Evolutionary conservation across 2,888 invertebrate genomes (phyloP).

Genomic region (Leptinotarsa peninsularis): DNA sequence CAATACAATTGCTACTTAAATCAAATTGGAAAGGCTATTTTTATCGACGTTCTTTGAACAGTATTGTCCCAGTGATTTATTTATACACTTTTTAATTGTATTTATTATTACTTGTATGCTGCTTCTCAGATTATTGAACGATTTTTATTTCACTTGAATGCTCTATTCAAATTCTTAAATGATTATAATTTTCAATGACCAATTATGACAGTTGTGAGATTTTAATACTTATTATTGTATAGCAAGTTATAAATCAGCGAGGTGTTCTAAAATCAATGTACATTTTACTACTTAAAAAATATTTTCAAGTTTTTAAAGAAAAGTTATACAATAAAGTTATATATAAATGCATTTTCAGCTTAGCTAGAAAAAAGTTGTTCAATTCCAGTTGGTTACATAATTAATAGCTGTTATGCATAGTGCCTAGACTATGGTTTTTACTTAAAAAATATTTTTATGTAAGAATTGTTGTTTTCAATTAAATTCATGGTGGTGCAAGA

Average conservation of each 20-base stretch:
- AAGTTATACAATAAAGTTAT: constrained; percentile 37
- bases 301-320: constrained; percentile 37
- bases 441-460: constrained; percentile 52
- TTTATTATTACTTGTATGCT: constrained; percentile 26
- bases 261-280: constrained; percentile 49
- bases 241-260: constrained; percentile 42
- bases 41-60: constrained; percentile 7
- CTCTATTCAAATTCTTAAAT: constrained; percentile 32
- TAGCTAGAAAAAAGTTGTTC: constrained; percentile 45
- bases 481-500: constrained; percentile 50
- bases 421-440: constrained; percentile 49
- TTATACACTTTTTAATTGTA: constrained; percentile 22
- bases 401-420: constrained; percentile 39
- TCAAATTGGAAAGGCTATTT: constrained; percentile 22
- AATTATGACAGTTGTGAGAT: constrained; percentile 51
- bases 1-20: constrained; percentile 44
- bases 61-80: constrained; percentile 28
- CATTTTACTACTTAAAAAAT: constrained; percentile 43
- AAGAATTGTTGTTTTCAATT: constrained; percentile 48
- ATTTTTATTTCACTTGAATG: constrained; percentile 21
- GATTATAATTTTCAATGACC: constrained; percentile 48
- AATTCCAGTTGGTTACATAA: constrained; percentile 44
- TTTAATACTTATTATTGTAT: constrained; percentile 48
- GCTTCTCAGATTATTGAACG: constrained; percentile 22
- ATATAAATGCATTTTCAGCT: constrained; percentile 46